Conservation (phyloP, 1,140 invertebrate species). For the Ips nitidus region DNA sequence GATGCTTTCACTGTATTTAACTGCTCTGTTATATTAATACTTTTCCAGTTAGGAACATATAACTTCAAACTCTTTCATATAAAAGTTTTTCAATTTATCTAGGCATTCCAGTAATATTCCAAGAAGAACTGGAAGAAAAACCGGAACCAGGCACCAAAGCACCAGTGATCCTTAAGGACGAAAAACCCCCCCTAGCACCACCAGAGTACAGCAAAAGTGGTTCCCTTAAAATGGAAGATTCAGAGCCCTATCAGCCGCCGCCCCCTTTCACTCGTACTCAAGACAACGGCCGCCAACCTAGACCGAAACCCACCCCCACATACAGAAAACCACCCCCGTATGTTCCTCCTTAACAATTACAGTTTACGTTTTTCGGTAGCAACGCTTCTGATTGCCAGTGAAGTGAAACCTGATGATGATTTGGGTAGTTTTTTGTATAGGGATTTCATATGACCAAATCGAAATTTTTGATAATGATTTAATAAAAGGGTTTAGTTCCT, state of each 20-base stretch:
- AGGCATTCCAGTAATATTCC: conserved; percentile 92
- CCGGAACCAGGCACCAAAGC: conserved; percentile 78
- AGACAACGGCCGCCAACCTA: conserved; percentile 64
- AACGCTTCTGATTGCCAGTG: conserved; percentile 37
- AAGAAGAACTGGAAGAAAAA: conserved; percentile 90
- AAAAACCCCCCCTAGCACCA: conserved; percentile 84
- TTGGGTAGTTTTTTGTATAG: not conserved
- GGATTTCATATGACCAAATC: not conserved
- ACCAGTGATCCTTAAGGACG: conserved; percentile 89
- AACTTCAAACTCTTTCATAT: not conserved
- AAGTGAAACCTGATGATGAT: conserved; percentile 1
- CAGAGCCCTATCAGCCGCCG: conserved; percentile 62
- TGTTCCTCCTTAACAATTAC: conserved; percentile 79
- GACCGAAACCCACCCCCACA: conserved; percentile 79
- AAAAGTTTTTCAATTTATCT: conserved; percentile 5
- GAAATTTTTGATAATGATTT: not conserved
- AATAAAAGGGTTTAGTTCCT: not conserved
- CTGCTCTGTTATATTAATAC: not conserved
- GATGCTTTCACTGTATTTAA: too few species aligned
- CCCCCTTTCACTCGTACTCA: conserved; percentile 62
- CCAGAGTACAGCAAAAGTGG: conserved; percentile 70
- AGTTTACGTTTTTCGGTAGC: conserved; percentile 48
- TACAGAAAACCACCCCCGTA: conserved; percentile 90
- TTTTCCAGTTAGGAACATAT: not conserved
- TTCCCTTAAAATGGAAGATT: conserved; percentile 55